Base-by-base conservation (phyloP, 1,140 invertebrate genomes). In the Leptoteleia sp. region DNA sequence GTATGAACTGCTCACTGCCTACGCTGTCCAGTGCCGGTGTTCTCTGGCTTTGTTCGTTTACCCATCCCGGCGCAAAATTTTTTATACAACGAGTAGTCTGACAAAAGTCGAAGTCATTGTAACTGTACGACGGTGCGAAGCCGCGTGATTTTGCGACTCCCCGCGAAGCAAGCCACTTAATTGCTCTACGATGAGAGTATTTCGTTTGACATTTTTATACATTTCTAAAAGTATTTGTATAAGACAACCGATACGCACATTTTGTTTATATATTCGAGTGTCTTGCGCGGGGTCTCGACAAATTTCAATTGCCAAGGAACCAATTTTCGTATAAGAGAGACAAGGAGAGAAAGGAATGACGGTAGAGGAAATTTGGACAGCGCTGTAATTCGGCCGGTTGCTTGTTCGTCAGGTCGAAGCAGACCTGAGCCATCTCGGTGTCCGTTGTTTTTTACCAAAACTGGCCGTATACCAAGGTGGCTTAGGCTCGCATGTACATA, bases 1-100 rank as follows among this genome's bases (percentile, higher is more conserved):
- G 80, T 81, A 87, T 83, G 83, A 87, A 85, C 80, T 84, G 85
- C 84, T 89, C 88, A 89, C 87, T 89, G 87, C 86, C 87, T 87
- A 85, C 82, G 81, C 86, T 88, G 84, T 85, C 86, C 87, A 81
- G 62, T 86, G 82, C 79, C 76, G 45, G 84, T 85, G 85, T 81
- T 88, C 85, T 85, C 84, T 84, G 79, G 33, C 48, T 68, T 11
- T 17, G 47, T 72, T 54, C 35, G 62, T 64, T 54, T 47, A 67
- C 25, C 33, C 33, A 48, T 43, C 52, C 31, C 35, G 54, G 71
- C 61, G 47, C 52, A 65, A 59, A 45, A 55, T 33, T 65, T 75
- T 75, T 48, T 75, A 73, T 57, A 73, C 59, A 75, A 65, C 71
- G 59, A 65, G 25, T 57, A 19, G 59, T 59, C 59, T 43, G 52